Evolutionary conservation across 2,888 invertebrate genomes (phyloP), one percentile per base, ranked within the genome.

Genomic region (Heliconius hortense): DNA sequence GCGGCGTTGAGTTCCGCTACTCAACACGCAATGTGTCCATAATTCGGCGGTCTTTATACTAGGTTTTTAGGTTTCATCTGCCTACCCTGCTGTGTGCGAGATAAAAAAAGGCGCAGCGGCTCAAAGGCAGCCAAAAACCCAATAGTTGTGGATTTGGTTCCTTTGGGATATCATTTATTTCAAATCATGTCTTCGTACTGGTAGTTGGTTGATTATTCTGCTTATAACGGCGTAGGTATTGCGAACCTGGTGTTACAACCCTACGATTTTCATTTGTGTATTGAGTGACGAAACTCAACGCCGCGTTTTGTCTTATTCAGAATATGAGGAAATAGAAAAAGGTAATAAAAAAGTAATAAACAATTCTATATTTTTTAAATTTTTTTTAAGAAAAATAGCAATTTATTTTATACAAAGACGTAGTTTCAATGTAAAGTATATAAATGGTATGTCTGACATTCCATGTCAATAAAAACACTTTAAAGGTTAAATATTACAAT

Each of bases 401-500:
- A 63, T 62, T 35, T 63, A 62, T 28, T 35, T 63, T 35, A 63
- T 63, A 63, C 21, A 35, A 39, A 39, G n/a, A 35, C 35, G 35
- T 64, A 39, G n/a, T 66, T 15, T 66, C 66, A 66, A 39, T 66
- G 66, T 66, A 15, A 39, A 39, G 11, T 39, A 64, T 39, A 66
- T 66, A 66, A 66, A 43, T 39, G 39, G 39, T 24, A 39, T 66
- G 24, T 43, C 24, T 24, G 24, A 66, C 66, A 66, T 71, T 39
- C 39, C 10, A 26, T 60, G 24, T 35, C n/a, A 31, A 69, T 69
- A 31, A 68, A 68, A 48, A 53, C 21, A 15, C n/a, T 56, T 53
- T 28, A 69, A 69, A 69, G 69, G 69, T 53, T 69, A 69, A 56
- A 69, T 39, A 66, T 43, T 39, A 71, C 59, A 56, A 60, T 71